Conservation (phyloP, 2,797 vertebrate species). For the Sparus aurata region DNA sequence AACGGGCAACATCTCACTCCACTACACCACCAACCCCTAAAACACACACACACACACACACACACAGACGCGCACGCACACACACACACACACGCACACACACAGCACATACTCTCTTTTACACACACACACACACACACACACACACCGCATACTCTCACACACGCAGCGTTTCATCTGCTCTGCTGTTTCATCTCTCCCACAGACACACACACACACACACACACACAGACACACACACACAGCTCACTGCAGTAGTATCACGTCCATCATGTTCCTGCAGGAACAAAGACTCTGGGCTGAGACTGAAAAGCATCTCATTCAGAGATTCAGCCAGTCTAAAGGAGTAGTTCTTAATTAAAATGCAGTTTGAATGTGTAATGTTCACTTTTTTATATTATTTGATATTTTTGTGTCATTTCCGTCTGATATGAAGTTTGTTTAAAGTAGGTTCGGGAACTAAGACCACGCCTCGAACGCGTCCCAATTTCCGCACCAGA, state of each 20-base stretch:
- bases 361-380: not conserved
- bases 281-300: conserved; percentile 66
- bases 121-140: conserved; percentile 14
- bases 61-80: conserved; percentile 26
- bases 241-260: conserved; percentile 32
- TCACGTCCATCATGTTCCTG: conserved; percentile 63
- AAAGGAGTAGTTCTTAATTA: conserved; percentile 35
- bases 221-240: conserved; percentile 22
- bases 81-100: conserved; percentile 17
- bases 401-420: not conserved
- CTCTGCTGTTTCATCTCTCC: conserved; percentile 68
- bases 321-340: conserved; percentile 24
- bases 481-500: no score
- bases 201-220: conserved; percentile 22
- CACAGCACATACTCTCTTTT: not conserved
- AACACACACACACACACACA: conserved; percentile 1
- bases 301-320: conserved; percentile 38
- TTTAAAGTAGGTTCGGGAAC: no score
- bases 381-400: rapidly evolving
- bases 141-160: conserved; percentile 12
- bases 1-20: conserved; percentile 63
- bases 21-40: conserved; percentile 11
- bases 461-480: no score
- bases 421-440: not conserved
- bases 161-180: conserved; percentile 59